Base-by-base conservation (phyloP, 2,888 invertebrate species). In the Nebria brevicollis region DNA sequence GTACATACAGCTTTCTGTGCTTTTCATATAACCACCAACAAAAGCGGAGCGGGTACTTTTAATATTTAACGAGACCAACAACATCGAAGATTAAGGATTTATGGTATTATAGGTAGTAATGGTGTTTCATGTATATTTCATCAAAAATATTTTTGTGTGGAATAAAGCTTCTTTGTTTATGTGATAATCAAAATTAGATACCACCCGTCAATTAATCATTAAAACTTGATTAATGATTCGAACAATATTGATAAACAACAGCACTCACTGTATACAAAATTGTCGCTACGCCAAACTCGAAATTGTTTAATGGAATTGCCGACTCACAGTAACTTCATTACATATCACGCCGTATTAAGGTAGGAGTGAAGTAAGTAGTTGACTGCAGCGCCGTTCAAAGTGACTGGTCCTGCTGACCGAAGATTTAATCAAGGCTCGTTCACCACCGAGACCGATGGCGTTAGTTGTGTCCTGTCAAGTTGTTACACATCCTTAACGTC, bases 251-350 rank as follows among this genome's bases (percentile, higher is more conserved):
- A 34, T 5, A 34, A 34, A 34, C 34, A 4, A 34, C 34, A 5
- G 34, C 34, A 34, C 34, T 34, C 34, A 34, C 34, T 34, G 5
- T 34, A 34, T 34, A 34, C 34, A 34, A 34, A 34, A 34, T 34
- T 4, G 34, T 34, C 34, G 34, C 54, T 54, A 54, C 2, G 11
- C 11, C 54, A 54, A 54, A 54, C 54, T 54, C 8, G 54, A 70
- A 26, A 70, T 70, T 70, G 70, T 34, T 70, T 70, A 70, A 70
- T 70, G 70, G 70, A 70, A 70, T 70, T 70, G 70, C 70, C 13
- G 25, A 15, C 54, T 11, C 34, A 6, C 70, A 70, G 70, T 70
- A 70, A 70, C 70, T 25, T 25, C 25, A 34, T 70, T 70, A 70
- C 70, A 26, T 54, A 54, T n/a, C 66, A 66, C 66, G 66, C 15